Evolutionary conservation across 2,797 vertebrate species (phyloP), one percentile per base, ranked within the genome.

Genomic region (Falco cherrug): DNA sequence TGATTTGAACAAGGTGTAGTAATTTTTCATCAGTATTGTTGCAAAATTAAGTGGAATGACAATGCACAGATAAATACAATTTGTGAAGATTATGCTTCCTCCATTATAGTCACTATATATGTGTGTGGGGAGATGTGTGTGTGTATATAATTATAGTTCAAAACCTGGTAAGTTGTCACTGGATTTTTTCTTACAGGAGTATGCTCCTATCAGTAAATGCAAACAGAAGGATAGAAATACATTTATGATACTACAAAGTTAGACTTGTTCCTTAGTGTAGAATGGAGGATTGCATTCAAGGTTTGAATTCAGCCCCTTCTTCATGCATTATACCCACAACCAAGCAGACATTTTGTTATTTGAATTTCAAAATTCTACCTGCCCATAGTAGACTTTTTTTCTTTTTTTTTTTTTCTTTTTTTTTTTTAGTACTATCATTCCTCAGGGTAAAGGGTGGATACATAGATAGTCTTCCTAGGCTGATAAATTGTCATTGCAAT

Each of bases 381-480:
- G 41, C 35, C 80, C 25, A 25, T 35, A 68, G 70, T 37, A 83
- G 45, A 16, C 3, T 10, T 48, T 26, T 60, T 14, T 31, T 20
- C 41, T 28, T 13, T 0, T 37, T 0, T n/a, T 74, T 78, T 60
- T 70, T 14, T 31, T 17, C 37, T 28, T 13, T 1, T 37, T 0
- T n/a, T 74, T 78, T 60, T 74, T 41, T 31, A 54, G 64, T 81
- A 54, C 29, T 78, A 5, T 73, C 87, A 95, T 93, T 94, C 78
- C 92, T 96, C 97, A 96, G 89, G 96, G 94, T 91, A 89, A 91
- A 89, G 59, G 29, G 31, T 93, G 82, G 89, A 86, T 81, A 92
- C 89, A 54, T 24, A 92, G 87, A 83, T 90, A 93, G 93, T 96
- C 96, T 97, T 97, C 93, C 94, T 95, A 80, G 81, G 89, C 76